Evolutionary conservation across 2,888 invertebrate genomes (phyloP).

Genomic region (Cantharis rustica): DNA sequence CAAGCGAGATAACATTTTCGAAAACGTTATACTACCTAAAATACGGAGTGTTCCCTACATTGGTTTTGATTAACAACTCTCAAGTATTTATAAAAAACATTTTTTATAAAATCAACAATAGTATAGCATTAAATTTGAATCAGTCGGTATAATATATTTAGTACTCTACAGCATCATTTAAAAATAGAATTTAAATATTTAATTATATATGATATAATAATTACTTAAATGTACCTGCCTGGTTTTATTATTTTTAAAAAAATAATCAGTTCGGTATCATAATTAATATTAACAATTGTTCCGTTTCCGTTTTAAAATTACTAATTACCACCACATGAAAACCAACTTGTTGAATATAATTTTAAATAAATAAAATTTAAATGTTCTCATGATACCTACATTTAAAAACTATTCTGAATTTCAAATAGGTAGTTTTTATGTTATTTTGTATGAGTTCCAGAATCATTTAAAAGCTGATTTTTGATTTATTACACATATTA

Average conservation of each 20-base stretch:
- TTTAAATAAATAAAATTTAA: not conserved
- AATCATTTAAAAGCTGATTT: not conserved
- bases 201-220: not conserved
- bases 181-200: not conserved
- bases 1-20: too few species aligned
- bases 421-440: not conserved
- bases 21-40: too few species aligned
- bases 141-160: not conserved
- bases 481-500: not conserved
- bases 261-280: not conserved
- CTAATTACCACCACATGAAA: not conserved
- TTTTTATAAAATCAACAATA: too few species aligned
- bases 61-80: too few species aligned
- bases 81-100: too few species aligned
- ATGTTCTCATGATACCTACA: not conserved
- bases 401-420: not conserved
- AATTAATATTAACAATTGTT: not conserved
- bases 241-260: not conserved
- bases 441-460: not conserved
- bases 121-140: not conserved
- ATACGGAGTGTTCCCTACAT: too few species aligned
- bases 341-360: not conserved
- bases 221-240: not conserved
- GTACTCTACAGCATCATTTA: not conserved
- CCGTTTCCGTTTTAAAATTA: not conserved